Base-by-base conservation (phyloP, 2,888 invertebrate genomes). In the Globia sparganii region DNA sequence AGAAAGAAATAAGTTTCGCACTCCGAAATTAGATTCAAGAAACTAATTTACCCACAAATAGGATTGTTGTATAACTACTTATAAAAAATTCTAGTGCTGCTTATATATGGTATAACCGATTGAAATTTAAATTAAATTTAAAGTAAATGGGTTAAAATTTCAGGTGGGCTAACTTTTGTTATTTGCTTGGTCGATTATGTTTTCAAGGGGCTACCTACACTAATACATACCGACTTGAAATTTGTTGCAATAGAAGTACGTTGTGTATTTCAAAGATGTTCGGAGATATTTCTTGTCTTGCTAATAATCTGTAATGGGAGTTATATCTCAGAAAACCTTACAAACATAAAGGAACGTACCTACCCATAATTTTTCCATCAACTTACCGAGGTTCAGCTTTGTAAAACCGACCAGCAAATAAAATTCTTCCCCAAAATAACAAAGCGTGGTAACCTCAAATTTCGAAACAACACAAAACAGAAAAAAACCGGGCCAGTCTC, bases 1-100 rank as follows among this genome's bases (percentile, higher is more conserved):
- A 79, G 83, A 86, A 88, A 81, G 77, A 85, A 86, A 87, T 79
- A 88, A 88, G 78, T 88, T 86, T 85, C 68, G 53, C 80, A 69
- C 79, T 65, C 66, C 69, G 61, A 86, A 88, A 86, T 86, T 80
- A 84, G 82, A 84, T 87, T 79, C 76, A 73, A 88, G 84, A 88
- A 87, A 81, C 88, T 77, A 88, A 87, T 88, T 87, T 87, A 70
- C 64, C 85, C 85, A 70, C 86, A 77, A 83, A 88, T 72, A 81
- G 72, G 31, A 83, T 68, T 77, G 49, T 72, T 72, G 65, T 79
- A 81, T 67, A 68, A 73, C 67, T 70, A 70, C 46, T 75, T 72
- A 18, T 72, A 64, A 79, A 82, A 80, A 68, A 82, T 84, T 81
- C 61, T 58, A 76, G n/a, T 37, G 37, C 28, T 65, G 21, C 61